Evolutionary conservation across 2,888 invertebrate genomes (phyloP).

Genomic region (Leistus spinibarbis): DNA sequence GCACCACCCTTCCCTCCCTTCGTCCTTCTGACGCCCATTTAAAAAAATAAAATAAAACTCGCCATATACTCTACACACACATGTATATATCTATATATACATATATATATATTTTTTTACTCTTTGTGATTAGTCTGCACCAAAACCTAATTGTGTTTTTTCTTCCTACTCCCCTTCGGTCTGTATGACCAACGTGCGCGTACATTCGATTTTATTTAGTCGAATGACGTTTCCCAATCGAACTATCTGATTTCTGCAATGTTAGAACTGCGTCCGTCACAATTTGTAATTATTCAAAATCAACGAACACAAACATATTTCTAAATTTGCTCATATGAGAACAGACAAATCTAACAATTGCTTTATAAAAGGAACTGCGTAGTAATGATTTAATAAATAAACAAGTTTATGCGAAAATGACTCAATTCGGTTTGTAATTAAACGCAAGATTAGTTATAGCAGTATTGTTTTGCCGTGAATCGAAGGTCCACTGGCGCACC

Average conservation of each 20-base stretch:
- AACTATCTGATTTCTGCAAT: conserved; percentile 38
- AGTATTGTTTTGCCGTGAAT: too few relatives aligned
- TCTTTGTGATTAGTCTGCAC: conserved; percentile 59
- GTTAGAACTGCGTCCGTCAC: conserved; percentile 36
- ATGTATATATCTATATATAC: conserved; percentile 44
- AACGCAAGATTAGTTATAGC: too few relatives aligned
- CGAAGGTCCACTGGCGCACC: too few relatives aligned
- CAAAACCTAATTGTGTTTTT: conserved; percentile 50
- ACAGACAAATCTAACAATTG: too few relatives aligned
- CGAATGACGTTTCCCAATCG: conserved; percentile 35
- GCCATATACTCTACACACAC: conserved; percentile 27
- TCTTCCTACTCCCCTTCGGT: conserved; percentile 52
- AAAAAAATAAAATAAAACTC: conserved; percentile 3
- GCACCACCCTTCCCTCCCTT: conserved; percentile 39
- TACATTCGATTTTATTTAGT: conserved; percentile 31
- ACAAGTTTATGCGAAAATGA: too few relatives aligned
- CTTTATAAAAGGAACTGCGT: too few relatives aligned
- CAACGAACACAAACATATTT: conserved; percentile 17
- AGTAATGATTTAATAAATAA: too few relatives aligned
- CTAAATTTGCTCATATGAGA: too few relatives aligned
- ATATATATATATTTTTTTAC: conserved; percentile 55
- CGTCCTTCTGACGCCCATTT: conserved; percentile 19
- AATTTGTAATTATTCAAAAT: conserved; percentile 39
- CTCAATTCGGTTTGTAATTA: too few relatives aligned
- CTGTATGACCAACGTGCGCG: neutral